Base-by-base conservation (phyloP, 2,888 invertebrate species). In the Cheiracanthium punctorium region DNA sequence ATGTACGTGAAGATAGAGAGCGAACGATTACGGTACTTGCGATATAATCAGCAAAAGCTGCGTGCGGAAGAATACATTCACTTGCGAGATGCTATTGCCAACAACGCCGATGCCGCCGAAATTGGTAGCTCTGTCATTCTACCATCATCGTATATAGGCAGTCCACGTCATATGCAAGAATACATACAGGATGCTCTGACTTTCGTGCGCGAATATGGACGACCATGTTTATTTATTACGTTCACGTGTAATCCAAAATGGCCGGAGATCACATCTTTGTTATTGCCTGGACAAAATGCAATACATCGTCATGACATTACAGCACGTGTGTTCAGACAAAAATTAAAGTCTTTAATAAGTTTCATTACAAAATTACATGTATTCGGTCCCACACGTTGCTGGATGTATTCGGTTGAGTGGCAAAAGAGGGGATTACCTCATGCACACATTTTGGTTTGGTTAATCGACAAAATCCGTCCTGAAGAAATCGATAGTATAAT, bases 151-250 rank as follows among this genome's bases (percentile, higher is more conserved):
- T 79, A 69, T 30, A 33, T 20, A 75, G 91, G 91, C 10, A 89
- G 90, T 41, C 91, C 10, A 8, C 88, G 91, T 30, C 89, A 90
- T 74, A 90, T 91, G 91, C 87, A 90, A 37, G 90, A 92, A 89
- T 89, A 90, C 30, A 91, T 90, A 88, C 91, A 92, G 88, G 92
- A 92, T 90, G 91, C 91, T 0, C 92, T 93, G 92, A 89, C 91
- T 8, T 91, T 91, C 69, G 92, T 93, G 4, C 41, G 90, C 48
- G 91, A 91, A 85, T 91, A 89, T 90, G 92, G 92, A 2, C 90
- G 90, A 82, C 92, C 92, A 29, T 91, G 91, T 88, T 88, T 92
- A n/a, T 93, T 92, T 88, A 89, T 92, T 10, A 92, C 92, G n/a
- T 90, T 92, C 88, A 92, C 92, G 0, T 92, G 92, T 86, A 92